Conservation (phyloP, 2,888 invertebrate species). For the Portevinia maculata region DNA sequence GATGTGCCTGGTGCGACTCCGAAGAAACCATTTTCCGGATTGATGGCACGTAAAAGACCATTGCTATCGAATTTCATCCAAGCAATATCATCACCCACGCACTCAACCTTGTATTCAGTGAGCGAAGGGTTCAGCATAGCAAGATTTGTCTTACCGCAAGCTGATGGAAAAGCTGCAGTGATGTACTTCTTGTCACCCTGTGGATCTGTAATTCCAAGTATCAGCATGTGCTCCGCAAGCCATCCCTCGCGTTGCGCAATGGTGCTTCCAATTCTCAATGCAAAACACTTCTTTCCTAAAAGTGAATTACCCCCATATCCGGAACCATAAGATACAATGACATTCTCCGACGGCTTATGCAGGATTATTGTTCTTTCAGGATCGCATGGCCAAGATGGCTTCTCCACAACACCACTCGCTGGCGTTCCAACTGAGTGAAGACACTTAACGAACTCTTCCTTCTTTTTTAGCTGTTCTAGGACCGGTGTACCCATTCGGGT, state of each 20-base stretch:
- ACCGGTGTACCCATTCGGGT: slow-evolving; percentile 91
- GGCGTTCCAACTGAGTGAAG: slow-evolving; percentile 97
- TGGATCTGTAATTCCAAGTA: slow-evolving; percentile 96
- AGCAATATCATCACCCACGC: slow-evolving; percentile 99
- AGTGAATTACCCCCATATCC: slow-evolving; percentile 99
- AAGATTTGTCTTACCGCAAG: slow-evolving; percentile 99
- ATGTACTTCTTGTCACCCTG: slow-evolving; percentile 95
- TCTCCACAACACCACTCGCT: slow-evolving; percentile 84
- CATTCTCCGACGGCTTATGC: slow-evolving; percentile 86
- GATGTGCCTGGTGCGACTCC: slow-evolving; percentile 99
- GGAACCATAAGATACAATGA: slow-evolving; percentile 88
- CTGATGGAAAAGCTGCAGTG: slow-evolving; percentile 99
- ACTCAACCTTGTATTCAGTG: slow-evolving; percentile 95
- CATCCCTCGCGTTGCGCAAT: slow-evolving; percentile 98
- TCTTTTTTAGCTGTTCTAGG: slow-evolving; percentile 84
- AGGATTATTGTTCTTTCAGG: slow-evolving; percentile 96
- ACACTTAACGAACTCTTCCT: slow-evolving; percentile 92
- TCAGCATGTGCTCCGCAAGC: slow-evolving; percentile 99
- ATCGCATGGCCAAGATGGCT: slow-evolving; percentile 97
- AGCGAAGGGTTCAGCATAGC: slow-evolving; percentile 98
- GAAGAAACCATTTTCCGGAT: slow-evolving; percentile 99
- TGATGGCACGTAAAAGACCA: slow-evolving; percentile 96
- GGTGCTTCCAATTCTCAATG: slow-evolving; percentile 96
- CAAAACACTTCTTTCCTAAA: slow-evolving; percentile 99
- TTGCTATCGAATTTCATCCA: slow-evolving; percentile 98